phyloP scores from a whole-genome alignment of 2,888 invertebrate species.

The Phortica okadai region DNA sequence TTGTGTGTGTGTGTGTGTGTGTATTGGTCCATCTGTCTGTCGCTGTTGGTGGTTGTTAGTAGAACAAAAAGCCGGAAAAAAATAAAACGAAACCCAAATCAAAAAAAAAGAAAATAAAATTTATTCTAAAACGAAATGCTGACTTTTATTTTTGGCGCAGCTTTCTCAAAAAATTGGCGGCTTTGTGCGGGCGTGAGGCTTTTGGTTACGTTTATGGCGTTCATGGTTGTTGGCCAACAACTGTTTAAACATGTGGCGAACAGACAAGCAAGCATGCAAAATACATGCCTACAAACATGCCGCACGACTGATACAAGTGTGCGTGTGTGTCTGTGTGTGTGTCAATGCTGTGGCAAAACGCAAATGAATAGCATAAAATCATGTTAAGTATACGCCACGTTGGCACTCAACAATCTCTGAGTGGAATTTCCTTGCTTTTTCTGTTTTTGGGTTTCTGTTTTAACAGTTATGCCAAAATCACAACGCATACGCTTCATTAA shows the following conservation, averaged over 20 bases:
- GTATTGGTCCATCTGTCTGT: constrained; percentile 16
- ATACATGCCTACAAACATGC: not conserved
- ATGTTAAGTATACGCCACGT: constrained; percentile 48
- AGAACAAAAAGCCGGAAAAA: constrained; percentile 9
- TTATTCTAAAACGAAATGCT: constrained; percentile 14
- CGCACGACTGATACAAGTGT: not conserved
- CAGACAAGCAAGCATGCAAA: constrained; percentile 18
- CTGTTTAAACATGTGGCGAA: constrained; percentile 11
- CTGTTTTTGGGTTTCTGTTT: not conserved
- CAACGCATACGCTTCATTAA: constrained; percentile 18
- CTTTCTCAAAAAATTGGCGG: not conserved
- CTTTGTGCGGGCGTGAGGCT: not conserved
- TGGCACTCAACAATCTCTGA: constrained; percentile 35
- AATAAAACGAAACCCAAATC: not conserved
- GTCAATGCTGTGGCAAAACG: not conserved
- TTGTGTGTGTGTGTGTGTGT: constrained; percentile 45
- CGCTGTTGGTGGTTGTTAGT: constrained; percentile 37
- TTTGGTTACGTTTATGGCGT: constrained; percentile 30
- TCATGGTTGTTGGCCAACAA: constrained; percentile 30
- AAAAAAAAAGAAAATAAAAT: too few relatives aligned
- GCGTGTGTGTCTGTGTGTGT: not conserved
- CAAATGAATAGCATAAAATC: constrained; percentile 42
- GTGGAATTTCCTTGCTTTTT: not conserved
- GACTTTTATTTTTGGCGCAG: constrained; percentile 24
- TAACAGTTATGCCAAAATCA: not conserved